Conservation (phyloP, 2,113 vertebrate genomes). For the Platysteira castanea region DNA sequence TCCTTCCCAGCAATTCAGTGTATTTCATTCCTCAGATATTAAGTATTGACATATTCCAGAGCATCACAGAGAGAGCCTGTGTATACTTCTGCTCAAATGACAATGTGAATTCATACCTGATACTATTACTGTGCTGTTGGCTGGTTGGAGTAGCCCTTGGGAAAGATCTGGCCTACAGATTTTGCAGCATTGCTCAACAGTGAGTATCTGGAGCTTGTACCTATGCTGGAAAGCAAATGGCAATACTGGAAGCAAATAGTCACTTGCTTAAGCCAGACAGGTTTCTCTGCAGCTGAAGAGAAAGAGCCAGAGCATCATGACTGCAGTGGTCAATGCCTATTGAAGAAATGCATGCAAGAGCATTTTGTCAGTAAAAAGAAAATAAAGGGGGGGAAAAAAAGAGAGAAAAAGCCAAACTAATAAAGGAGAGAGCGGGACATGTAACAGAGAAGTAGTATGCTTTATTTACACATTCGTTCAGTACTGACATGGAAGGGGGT, state of each 20-base stretch:
- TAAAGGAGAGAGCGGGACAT: neutral
- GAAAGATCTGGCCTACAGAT: neutral
- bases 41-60: neutral
- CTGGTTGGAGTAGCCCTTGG: neutral
- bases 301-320: neutral
- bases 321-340: neutral
- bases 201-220: neutral
- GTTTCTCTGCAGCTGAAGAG: neutral
- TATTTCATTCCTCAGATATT: neutral
- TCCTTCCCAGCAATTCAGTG: neutral
- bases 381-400: neutral
- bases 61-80: neutral
- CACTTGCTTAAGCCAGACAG: neutral
- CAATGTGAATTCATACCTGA: neutral
- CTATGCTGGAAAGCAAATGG: neutral
- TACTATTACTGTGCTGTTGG: neutral
- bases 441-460: neutral
- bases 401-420: neutral
- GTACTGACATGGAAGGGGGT: neutral
- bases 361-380: neutral
- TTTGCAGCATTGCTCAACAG: neutral
- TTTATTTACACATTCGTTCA: neutral
- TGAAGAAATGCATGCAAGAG: neutral
- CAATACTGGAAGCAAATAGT: neutral
- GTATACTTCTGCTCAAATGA: neutral